These are phyloP conservation scores for Malacoctenus gilli DNA, from an alignment of 2,797 vertebrate species.

Conservation along the genomic window DNA sequence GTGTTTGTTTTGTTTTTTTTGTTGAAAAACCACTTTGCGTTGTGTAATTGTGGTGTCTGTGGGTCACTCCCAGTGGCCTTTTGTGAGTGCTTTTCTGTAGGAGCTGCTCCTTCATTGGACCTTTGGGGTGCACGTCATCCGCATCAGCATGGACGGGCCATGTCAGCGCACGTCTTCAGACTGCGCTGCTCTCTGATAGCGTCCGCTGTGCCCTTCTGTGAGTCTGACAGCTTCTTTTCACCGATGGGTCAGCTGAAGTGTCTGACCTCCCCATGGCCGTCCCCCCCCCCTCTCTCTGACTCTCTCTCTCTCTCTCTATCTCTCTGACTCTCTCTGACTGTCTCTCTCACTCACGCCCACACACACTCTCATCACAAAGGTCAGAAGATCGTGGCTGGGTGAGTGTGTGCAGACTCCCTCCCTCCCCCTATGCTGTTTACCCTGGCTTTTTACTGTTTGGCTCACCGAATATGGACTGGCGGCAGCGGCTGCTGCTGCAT, in stretches of 20 bases:
- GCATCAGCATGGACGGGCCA: no score
- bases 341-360: conserved; percentile 18
- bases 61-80: no score
- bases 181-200: not conserved
- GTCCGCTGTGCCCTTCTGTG: conserved; percentile 7
- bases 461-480: conserved; percentile 41
- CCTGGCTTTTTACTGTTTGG: conserved; percentile 28
- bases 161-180: conserved; percentile 8
- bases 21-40: no score
- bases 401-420: conserved; percentile 7
- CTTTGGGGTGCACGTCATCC: not conserved
- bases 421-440: conserved; percentile 26
- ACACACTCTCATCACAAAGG: conserved; percentile 27
- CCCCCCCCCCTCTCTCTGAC: conserved; percentile 1
- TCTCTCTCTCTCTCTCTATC: conserved; percentile 4
- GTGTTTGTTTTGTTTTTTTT: not conserved
- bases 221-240: not conserved
- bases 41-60: no score
- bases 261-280: conserved; percentile 58
- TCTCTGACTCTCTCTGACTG: conserved; percentile 14
- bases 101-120: not conserved
- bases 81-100: no score
- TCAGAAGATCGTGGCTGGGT: conserved; percentile 46
- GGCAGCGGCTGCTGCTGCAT: conserved; percentile 16
- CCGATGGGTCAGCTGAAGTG: conserved; percentile 77